Evolutionary conservation across 2,113 vertebrate genomes (phyloP).

Genomic region (Phyllostomus hastatus): DNA sequence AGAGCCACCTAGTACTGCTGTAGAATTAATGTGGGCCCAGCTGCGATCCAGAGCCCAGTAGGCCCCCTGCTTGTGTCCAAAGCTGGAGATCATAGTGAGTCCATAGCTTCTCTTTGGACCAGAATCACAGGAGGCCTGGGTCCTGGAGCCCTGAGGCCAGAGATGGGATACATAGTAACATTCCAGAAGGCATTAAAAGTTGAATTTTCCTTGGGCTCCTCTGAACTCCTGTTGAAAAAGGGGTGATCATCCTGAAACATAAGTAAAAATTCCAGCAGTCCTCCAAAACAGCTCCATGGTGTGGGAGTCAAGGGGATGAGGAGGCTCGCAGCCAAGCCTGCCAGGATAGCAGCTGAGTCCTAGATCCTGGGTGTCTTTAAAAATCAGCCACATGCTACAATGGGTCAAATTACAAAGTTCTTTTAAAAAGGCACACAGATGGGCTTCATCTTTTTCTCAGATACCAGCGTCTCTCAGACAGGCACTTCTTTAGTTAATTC

Average conservation of each 20-base stretch:
- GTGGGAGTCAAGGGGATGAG: neutral
- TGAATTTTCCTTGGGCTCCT: neutral
- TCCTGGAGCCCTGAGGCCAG: neutral
- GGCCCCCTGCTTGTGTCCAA: neutral
- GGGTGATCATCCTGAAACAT: neutral
- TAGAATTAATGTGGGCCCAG: neutral
- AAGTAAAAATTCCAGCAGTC: neutral
- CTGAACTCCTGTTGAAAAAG: neutral
- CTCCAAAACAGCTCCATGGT: neutral
- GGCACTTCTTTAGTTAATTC: neutral
- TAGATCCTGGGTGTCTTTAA: neutral
- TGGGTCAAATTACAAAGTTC: neutral
- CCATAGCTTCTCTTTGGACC: neutral
- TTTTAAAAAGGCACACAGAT: neutral
- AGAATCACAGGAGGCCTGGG: neutral
- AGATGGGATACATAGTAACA: neutral
- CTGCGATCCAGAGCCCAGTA: neutral
- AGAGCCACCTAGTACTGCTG: neutral
- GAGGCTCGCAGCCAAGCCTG: neutral
- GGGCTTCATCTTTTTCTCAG: neutral
- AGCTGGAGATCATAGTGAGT: neutral
- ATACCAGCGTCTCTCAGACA: neutral
- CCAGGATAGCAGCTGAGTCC: neutral
- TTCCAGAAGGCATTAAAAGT: neutral
- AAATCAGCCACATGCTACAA: neutral